Conservation (phyloP, 2,797 vertebrate genomes). For the Salmo trutta region DNA sequence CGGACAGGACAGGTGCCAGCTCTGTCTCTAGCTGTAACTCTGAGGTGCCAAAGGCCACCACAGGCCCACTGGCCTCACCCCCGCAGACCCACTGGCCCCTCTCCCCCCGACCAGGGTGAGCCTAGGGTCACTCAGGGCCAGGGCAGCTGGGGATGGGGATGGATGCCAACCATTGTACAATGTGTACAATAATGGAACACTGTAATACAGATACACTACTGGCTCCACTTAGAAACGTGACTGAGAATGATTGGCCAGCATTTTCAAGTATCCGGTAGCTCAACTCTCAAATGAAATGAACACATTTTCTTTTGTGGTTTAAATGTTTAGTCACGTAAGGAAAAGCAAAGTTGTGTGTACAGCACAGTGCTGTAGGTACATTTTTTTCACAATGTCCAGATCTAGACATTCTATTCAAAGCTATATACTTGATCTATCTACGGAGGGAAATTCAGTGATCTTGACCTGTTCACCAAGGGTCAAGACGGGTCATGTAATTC, state of each 20-base stretch:
- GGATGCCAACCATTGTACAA: background rate
- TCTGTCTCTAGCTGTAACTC: conserved; percentile 25
- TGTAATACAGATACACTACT: too few species aligned
- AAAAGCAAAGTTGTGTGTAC: background rate
- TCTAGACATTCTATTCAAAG: background rate
- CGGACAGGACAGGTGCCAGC: conserved; percentile 7
- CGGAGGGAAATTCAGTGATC: background rate
- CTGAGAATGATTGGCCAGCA: background rate
- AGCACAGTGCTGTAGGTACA: too few species aligned
- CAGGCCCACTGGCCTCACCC: background rate
- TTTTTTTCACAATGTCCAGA: background rate
- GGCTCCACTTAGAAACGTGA: background rate
- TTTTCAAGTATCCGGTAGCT: background rate
- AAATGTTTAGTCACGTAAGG: background rate
- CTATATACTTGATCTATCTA: background rate
- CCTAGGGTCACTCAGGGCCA: conserved; percentile 21
- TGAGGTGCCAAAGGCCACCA: conserved; percentile 32
- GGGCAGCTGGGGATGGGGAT: conserved; percentile 9
- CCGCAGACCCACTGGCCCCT: background rate
- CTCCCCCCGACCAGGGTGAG: conserved; percentile 13
- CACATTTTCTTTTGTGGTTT: background rate
- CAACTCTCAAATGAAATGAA: background rate
- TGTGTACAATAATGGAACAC: background rate
- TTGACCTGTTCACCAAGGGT: conserved; percentile 16
- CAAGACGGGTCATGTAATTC: background rate